Conservation (phyloP, 2,888 invertebrate genomes). For the Polydrusus tereticollis region DNA sequence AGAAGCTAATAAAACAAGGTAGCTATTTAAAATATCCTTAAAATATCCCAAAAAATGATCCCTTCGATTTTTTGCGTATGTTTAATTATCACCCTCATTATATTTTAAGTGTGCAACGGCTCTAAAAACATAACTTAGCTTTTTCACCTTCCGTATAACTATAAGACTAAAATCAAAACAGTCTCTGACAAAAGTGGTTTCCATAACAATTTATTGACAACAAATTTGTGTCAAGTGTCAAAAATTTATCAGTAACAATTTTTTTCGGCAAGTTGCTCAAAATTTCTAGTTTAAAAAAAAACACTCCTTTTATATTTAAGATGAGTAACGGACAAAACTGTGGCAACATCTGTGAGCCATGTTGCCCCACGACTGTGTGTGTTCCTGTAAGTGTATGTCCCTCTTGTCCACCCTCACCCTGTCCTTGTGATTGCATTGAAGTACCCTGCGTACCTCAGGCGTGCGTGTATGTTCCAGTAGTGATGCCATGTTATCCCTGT, state of each 20-base stretch:
- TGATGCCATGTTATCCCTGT: conserved; percentile 49
- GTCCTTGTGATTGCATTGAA: conserved; percentile 40
- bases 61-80: no score
- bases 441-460: conserved; percentile 51
- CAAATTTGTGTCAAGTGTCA: background rate
- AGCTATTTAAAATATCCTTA: no score
- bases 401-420: conserved; percentile 44
- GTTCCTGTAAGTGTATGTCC: conserved; percentile 51
- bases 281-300: conserved; percentile 17
- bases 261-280: conserved; percentile 18
- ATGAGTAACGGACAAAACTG: conserved; percentile 29
- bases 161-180: background rate
- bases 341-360: conserved; percentile 46
- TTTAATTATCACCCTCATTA: no score
- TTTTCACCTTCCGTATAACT: background rate
- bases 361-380: conserved; percentile 49
- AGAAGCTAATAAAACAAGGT: no score
- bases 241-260: background rate
- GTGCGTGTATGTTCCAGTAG: conserved; percentile 51
- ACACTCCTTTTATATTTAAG: background rate
- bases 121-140: background rate
- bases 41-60: no score
- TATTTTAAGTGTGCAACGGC: no score
- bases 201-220: background rate
- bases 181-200: background rate